Evolutionary conservation across 1,140 invertebrate species (phyloP), one percentile per base, ranked within the genome.

Genomic region (Argopecten irradians): DNA sequence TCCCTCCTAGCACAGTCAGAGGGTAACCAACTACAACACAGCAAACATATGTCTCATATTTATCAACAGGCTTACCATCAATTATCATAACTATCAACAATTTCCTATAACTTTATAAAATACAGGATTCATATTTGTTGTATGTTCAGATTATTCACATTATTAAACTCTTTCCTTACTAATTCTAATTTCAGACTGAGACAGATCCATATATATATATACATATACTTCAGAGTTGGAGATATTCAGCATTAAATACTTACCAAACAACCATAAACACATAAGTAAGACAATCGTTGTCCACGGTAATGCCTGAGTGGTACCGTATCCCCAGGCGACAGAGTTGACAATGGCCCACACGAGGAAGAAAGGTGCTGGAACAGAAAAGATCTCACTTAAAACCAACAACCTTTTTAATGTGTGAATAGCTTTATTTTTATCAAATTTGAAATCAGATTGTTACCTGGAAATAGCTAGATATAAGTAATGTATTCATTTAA

Each of bases 281-380:
- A 96, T 95, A 0, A 96, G 94, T 22, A 96, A 92, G n/a, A 96
- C 86, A 33, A 96, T 94, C 3, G 96, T 96, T 9, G 94, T 94
- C 91, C 95, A 95, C 19, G 96, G 96, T 34, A 96, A 91, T 13
- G 96, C 96, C 92, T 96, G 96, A 9, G 96, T 96, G n/a, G 96
- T 96, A 34, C 96, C 95, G 92, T 96, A 96, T 0, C 93, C 94
- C 96, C 96, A 96, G 36, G 96, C 96, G 8, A 96, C 94, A 34
- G 95, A 94, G 91, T 96, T 96, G 33, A 96, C 94, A 11, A 96
- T 89, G 36, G 95, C 94, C 96, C 96, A 96, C 16, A 96, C 95
- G 32, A 96, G 86, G 92, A 96, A 96, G 89, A 96, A 96, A 33
- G 96, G 96, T 39, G 95, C 96, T 96, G 93, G 88, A 93, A 93